phyloP scores from a whole-genome alignment of 2,797 vertebrate species.

The Sebastes glaucus region DNA sequence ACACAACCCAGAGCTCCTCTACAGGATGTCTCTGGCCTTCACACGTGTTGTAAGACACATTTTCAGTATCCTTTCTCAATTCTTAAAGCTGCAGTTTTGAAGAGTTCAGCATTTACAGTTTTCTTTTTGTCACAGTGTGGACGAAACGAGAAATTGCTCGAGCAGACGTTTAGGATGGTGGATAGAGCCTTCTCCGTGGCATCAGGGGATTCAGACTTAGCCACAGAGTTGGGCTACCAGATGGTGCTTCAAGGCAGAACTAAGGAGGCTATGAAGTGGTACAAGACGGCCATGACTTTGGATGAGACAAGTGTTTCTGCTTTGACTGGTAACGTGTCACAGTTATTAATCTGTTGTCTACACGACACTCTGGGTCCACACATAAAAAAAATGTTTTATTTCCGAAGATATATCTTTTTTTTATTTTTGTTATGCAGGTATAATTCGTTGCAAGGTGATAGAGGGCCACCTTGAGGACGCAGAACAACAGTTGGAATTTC shows the following conservation, averaged over 20 bases:
- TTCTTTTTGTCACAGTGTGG: conserved; percentile 85
- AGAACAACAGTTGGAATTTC: conserved; percentile 94
- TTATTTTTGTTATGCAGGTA: conserved; percentile 78
- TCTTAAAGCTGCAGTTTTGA: not conserved
- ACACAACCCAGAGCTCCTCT: conserved; percentile 88
- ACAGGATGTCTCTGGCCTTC: conserved; percentile 92
- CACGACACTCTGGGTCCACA: not conserved
- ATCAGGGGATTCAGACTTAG: conserved; percentile 87
- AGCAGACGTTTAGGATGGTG: conserved; percentile 89
- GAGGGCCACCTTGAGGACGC: conserved; percentile 92
- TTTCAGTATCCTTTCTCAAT: not conserved
- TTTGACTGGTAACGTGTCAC: conserved; percentile 83
- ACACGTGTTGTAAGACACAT: conserved; percentile 88
- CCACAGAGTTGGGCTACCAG: conserved; percentile 94
- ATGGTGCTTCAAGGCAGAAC: conserved; percentile 89
- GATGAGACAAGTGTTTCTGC: conserved; percentile 92
- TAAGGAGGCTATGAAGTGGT: conserved; percentile 93
- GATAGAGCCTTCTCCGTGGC: conserved; percentile 87
- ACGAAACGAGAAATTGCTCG: conserved; percentile 88
- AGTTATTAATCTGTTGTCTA: not conserved
- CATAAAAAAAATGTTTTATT: not conserved
- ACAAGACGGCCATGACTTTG: conserved; percentile 90
- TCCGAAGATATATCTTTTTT: not conserved
- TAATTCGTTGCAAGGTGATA: conserved; percentile 91
- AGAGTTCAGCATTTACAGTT: not conserved